phyloP scores from a whole-genome alignment of 2,113 vertebrate genomes.

The Cathartes aura region DNA sequence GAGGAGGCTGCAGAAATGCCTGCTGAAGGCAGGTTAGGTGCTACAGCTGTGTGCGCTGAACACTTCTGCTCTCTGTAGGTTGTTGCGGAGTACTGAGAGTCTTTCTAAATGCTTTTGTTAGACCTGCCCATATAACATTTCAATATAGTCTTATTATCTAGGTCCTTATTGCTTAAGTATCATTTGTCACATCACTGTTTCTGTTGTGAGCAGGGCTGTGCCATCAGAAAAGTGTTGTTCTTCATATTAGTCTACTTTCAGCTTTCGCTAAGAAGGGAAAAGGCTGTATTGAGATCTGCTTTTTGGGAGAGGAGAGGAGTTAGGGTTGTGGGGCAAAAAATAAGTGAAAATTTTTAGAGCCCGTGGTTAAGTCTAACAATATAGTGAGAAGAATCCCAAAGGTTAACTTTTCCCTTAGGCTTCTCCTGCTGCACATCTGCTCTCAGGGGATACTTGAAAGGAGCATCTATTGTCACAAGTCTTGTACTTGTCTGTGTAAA shows the following conservation, averaged over 20 bases:
- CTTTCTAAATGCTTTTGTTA: neutral
- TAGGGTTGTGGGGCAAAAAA: neutral
- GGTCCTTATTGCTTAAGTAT: neutral
- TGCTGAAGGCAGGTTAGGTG: neutral
- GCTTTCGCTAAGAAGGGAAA: neutral
- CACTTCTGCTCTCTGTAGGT: neutral
- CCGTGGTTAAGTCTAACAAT: neutral
- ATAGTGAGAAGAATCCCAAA: neutral
- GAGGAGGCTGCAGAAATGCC: neutral
- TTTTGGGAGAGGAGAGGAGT: neutral
- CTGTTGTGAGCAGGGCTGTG: neutral
- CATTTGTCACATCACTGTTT: neutral
- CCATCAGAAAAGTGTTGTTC: neutral
- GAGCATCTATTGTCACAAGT: neutral
- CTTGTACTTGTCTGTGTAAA: neutral
- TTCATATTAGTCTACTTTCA: neutral
- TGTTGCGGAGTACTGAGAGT: neutral
- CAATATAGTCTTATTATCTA: neutral
- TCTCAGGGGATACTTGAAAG: neutral
- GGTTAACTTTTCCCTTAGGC: neutral
- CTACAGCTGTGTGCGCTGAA: neutral
- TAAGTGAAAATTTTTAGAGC: neutral
- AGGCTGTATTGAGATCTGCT: neutral
- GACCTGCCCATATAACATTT: neutral
- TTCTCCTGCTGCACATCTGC: neutral